Evolutionary conservation across 2,888 invertebrate genomes (phyloP).

Genomic region (Scaptomyza reducta): DNA sequence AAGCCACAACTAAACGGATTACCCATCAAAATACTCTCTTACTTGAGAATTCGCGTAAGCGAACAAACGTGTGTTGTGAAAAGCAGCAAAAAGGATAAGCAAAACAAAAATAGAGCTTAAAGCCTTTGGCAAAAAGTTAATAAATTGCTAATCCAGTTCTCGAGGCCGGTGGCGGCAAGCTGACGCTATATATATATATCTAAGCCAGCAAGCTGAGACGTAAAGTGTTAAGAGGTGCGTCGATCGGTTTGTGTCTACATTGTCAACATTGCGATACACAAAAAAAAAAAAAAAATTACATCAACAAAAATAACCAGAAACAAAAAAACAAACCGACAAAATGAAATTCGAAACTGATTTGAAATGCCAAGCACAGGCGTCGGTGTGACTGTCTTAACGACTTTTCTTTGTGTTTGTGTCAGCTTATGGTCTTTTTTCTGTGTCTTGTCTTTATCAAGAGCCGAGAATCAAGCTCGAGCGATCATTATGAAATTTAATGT

Average conservation of each 20-base stretch:
- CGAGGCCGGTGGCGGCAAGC: conserved; percentile 26
- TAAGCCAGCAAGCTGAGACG: conserved; percentile 36
- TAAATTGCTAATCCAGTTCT: conserved; percentile 15
- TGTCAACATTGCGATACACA: conserved; percentile 66
- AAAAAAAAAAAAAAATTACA: conserved; percentile 51
- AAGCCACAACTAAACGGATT: neutral
- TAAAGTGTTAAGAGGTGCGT: conserved; percentile 74
- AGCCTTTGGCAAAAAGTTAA: conserved; percentile 15
- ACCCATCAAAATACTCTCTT: conserved; percentile 2
- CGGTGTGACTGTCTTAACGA: conserved; percentile 54
- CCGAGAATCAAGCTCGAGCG: conserved; percentile 53
- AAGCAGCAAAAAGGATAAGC: conserved; percentile 33
- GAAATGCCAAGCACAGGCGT: conserved; percentile 63
- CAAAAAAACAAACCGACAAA: conserved; percentile 19
- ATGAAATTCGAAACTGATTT: conserved; percentile 69
- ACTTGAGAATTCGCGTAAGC: conserved; percentile 3
- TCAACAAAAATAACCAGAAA: conserved; percentile 25
- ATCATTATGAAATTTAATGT: conserved; percentile 51
- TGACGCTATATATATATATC: conserved; percentile 37
- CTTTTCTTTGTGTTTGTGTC: conserved; percentile 27
- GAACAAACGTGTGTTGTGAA: conserved; percentile 19
- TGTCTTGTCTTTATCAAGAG: conserved; percentile 41
- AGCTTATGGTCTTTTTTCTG: neutral
- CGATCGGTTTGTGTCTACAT: conserved; percentile 45
- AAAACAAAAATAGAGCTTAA: conserved; percentile 6